Conservation (phyloP, 2,797 vertebrate species). For the Glyptemys insculpta region DNA sequence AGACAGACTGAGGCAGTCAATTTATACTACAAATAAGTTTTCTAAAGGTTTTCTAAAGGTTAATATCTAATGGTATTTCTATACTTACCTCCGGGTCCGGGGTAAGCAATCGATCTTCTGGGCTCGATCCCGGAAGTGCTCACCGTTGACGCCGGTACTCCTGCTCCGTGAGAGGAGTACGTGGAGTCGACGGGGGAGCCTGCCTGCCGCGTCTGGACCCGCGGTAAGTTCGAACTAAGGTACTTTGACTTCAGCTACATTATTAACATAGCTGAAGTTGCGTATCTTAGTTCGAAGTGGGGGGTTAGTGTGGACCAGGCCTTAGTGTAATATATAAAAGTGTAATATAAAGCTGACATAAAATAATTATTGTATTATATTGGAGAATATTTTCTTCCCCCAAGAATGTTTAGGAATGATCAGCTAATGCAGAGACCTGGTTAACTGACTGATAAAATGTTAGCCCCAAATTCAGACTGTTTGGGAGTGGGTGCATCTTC, state of each 20-base stretch:
- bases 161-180: no score
- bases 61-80: neutral
- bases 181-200: no score
- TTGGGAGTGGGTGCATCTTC: neutral
- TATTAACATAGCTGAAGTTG: no score
- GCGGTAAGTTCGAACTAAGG: no score
- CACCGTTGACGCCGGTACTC: no score
- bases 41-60: neutral
- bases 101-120: no score
- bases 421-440: neutral
- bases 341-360: neutral
- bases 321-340: neutral
- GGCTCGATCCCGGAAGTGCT: no score
- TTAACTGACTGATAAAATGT: neutral
- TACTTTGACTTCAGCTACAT: no score
- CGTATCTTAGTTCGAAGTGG: no score
- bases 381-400: neutral
- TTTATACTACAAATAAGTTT: neutral
- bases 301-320: no score
- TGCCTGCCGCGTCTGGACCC: no score
- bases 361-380: neutral
- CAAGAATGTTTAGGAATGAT: neutral
- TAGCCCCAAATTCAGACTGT: neutral
- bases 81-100: no score
- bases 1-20: neutral